Evolutionary conservation across 2,113 vertebrate genomes (phyloP), one percentile per base, ranked within the genome.

Genomic region (Anolis carolinensis): DNA sequence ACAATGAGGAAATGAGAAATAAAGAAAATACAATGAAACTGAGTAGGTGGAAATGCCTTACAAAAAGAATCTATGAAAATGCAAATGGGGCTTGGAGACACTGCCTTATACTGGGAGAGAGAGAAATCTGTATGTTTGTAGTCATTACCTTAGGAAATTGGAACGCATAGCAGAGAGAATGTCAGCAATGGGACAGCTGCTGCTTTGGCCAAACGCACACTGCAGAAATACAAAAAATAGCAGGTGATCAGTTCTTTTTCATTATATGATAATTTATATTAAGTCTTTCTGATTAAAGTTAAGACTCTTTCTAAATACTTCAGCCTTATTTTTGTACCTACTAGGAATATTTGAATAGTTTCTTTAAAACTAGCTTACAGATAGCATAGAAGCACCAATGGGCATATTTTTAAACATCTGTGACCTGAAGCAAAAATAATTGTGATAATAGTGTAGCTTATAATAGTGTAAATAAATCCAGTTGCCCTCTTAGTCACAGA

Each of bases 71-170:
- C 34, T 27, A 48, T n/a, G 71, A 63, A 39, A 73, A 81, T 20
- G 59, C n/a, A 55, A 36, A 79, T 71, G 55, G 73, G 25, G 27
- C 10, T 10, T 77, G 20, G 13, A 77, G 77, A 55, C n/a, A 8
- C 11, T 52, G 27, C 32, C 48, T 52, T 27, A 68, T 4, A 70
- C 32, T 23, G 27, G 78, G n/a, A 74, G 55, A 50, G 20, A 81
- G 8, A 90, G 91, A 70, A 89, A 76, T 87, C 91, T 90, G 85
- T 92, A 91, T 88, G 89, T 92, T 93, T 90, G 93, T 74, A 92
- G 96, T 92, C 94, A 97, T 98, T 97, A 98, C 97, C 96, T 98
- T 98, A 98, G 97, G 95, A 96, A 96, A 96, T 95, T 97, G 98
- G 98, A 98, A 99, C 98, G 97, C 95, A 80, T 94, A 94, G 94